A percentile compares a stretch with the other conserved stretches of the same genome.
phyloP scores from a whole-genome alignment of 2,797 vertebrate genomes.

The Sciaenops ocellatus region DNA sequence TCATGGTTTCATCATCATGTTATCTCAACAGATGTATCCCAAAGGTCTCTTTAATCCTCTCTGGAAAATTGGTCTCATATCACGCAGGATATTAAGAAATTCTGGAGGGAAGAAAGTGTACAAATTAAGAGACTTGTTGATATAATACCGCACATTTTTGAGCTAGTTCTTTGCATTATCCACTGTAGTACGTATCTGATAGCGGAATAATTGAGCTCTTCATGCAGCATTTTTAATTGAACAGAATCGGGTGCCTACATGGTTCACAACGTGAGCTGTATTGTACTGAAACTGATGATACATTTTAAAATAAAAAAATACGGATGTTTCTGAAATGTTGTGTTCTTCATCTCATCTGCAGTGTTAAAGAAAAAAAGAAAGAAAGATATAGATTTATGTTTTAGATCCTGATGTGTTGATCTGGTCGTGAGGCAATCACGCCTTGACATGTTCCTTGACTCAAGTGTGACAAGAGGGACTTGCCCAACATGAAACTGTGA shows the following conservation, averaged over 20 bases:
- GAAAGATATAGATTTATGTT: not conserved
- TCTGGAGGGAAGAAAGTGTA: slow-evolving; percentile 14
- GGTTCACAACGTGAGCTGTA: slow-evolving; percentile 3
- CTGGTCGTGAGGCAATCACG: slow-evolving; percentile 31
- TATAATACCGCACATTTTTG: slow-evolving; percentile 21
- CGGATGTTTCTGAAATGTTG: not conserved
- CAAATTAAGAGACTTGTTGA: not conserved
- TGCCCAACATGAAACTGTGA: slow-evolving; percentile 63
- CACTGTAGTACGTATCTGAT: slow-evolving; percentile 11
- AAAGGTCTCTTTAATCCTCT: slow-evolving; percentile 46
- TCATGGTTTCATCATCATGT: slow-evolving; percentile 37
- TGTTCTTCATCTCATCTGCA: not conserved
- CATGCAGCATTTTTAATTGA: slow-evolving; percentile 49
- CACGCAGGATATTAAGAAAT: slow-evolving; percentile 41
- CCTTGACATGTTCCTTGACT: slow-evolving; percentile 46
- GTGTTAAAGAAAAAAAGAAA: not conserved
- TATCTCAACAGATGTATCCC: slow-evolving; percentile 36
- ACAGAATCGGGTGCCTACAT: slow-evolving; percentile 1
- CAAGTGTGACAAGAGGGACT: slow-evolving; percentile 64
- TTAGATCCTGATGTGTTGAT: slow-evolving; percentile 28
- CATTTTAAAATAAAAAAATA: not conserved
- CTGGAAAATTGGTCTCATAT: slow-evolving; percentile 46
- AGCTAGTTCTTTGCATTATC: slow-evolving; percentile 24
- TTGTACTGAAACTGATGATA: not conserved
- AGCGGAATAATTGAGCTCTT: slow-evolving; percentile 28